Evolutionary conservation across 2,113 vertebrate species (phyloP), one percentile per base, ranked within the genome.

Genomic region (Neomonachus schauinslandi): DNA sequence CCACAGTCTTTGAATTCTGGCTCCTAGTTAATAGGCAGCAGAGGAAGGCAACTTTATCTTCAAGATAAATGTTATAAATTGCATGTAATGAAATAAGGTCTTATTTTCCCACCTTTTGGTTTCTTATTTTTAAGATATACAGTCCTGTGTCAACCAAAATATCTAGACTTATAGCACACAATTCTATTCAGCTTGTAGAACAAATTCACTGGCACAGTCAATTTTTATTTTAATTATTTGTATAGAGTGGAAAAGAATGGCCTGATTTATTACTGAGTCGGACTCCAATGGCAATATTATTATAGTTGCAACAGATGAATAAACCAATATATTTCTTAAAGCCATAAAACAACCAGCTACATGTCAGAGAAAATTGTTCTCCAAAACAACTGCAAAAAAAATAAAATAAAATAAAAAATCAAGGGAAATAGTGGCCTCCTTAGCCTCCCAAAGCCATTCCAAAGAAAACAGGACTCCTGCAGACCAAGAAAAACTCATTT

Each of bases 191-290:
- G 93, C 98, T 98, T 98, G 97, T 97, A 98, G 92, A 97, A 98
- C 98, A 98, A 94, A 96, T 90, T 97, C 98, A 94, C 97, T 97
- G 91, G 97, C 95, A 98, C 91, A 97, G 96, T 98, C 96, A 76
- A 97, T 98, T 98, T 98, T 98, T 98, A 94, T 97, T 98, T 98
- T 98, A 99, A 99, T 99, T 99, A 98, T 98, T 98, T 98, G 98
- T 98, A 89, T 98, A 96, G 98, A 95, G 61, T 91, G 74, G 97
- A 98, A 98, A 86, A 94, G 92, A 98, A 95, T 91, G 91, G 92
- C 94, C 94, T 98, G 98, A 99, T 99, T 98, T 99, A 98, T 98
- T 97, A 98, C 93, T 0, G 33, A 98, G 76, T 92, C 95, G 95
- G 96, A 96, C 95, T 98, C 96, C 98, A 98, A 98, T 98, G 96